These are phyloP conservation scores for Hirundichthys speculiger DNA, from an alignment of 2,113 vertebrate species.

Conservation along the genomic window DNA sequence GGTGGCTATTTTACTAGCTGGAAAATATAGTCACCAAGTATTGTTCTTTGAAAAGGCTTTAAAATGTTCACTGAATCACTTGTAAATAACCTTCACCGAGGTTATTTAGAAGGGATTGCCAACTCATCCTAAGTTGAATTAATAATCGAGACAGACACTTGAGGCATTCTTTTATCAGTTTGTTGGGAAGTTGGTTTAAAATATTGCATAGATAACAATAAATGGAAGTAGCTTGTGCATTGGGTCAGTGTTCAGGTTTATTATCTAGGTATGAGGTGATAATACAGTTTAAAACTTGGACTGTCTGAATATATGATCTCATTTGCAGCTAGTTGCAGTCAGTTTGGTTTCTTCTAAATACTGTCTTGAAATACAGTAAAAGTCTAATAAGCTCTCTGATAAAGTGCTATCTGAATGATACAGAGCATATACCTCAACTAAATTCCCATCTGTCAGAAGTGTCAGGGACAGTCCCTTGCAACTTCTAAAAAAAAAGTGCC, in stretches of 20 bases:
- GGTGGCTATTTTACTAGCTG: background rate
- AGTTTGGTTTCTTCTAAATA: slow-evolving; percentile 37
- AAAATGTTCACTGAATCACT: too few relatives aligned
- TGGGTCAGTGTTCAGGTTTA: background rate
- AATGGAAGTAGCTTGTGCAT: too few relatives aligned
- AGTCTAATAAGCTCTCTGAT: slow-evolving; percentile 27
- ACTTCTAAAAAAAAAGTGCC: slow-evolving; percentile 10
- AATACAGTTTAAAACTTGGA: background rate
- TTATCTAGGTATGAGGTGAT: background rate
- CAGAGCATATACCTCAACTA: slow-evolving; percentile 23
- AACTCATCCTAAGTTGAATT: too few relatives aligned
- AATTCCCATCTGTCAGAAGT: slow-evolving; percentile 40
- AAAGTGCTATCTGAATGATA: slow-evolving; percentile 32
- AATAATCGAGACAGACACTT: too few relatives aligned
- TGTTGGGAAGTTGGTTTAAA: background rate
- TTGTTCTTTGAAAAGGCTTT: background rate
- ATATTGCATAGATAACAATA: background rate
- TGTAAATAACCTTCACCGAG: too few relatives aligned
- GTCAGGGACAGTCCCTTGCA: slow-evolving; percentile 60
- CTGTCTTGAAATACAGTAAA: slow-evolving; percentile 33
- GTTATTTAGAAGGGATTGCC: background rate
- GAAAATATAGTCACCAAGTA: background rate
- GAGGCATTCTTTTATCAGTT: too few relatives aligned
- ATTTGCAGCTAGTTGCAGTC: background rate
- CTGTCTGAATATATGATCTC: background rate